Evolutionary conservation across 2,888 invertebrate species (phyloP), one percentile per base, ranked within the genome.

Genomic region (Candidula unifasciata): DNA sequence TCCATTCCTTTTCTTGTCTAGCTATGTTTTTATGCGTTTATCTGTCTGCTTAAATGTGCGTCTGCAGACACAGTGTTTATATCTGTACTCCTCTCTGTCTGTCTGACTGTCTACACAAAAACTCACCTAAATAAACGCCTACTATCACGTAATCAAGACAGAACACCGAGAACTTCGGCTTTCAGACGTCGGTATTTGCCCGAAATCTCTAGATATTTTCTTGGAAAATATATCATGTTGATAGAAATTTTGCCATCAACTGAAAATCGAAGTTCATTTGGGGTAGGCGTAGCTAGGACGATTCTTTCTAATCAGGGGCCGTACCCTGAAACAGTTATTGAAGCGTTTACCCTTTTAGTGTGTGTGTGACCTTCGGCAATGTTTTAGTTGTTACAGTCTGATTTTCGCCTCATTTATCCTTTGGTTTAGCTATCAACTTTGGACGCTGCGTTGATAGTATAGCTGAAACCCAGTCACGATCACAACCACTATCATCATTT

Each of bases 161-260:
- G 30, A n/a, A 2, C 68, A 16, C 68, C 3, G 30, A 64, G 35
- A 60, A 66, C 52, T 68, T 13, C 44, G 33, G 33, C 80, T 57
- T 71, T 69, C 57, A 57, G 69, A 57, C 71, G 24, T 71, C 44
- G 13, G 44, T 13, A 44, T 6, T 80, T 35, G 54, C 33, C 18
- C 37, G 16, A 71, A 80, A 71, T 69, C 57, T 33, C 24, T 33
- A 10, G 71, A 52, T 80, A 71, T 80, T 80, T 80, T 69, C 35
- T n/a, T n/a, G 80, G n/a, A 71, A 80, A 80, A 80, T 80, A 54
- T 6, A n/a, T 30, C 33, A 33, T 71, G 69, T 68, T 80, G 80
- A 80, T 69, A 52, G 68, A 57, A 68, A 69, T 52, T 54, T 80
- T 33, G 30, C 21, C 33, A 21, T 35, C 21, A 24, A 57, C 1